Base-by-base conservation (phyloP, 2,888 invertebrate species). In the Tricholauxania praeusta region DNA sequence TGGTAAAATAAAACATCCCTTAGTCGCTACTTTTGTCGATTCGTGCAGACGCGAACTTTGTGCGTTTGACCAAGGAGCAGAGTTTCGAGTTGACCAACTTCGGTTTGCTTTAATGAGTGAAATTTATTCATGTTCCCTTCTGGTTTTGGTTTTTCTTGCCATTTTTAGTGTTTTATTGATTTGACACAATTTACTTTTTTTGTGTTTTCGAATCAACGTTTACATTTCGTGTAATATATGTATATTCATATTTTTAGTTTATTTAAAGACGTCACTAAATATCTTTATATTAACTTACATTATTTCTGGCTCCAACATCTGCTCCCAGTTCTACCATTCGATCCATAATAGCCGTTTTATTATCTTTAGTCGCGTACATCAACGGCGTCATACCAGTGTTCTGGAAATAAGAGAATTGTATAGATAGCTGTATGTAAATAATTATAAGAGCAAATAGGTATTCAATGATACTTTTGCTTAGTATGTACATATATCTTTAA, bases 361-460 rank as follows among this genome's bases (percentile, higher is more conserved):
- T 98, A 88, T 98, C 98, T 88, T 96, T 96, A 47, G 97, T 96
- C 1, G 97, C 97, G 85, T 94, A 94, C 97, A 98, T 98, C 79
- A 98, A 89, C 32, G 98, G 96, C 73, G 97, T 97, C 94, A 96
- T 95, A 76, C 97, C 97, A 72, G 94, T 96, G 78, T 92, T 91
- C 97, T 97, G 90, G 71, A 91, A 91, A 39, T 39, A 52, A 66
- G 47, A 55, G 65, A 63, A 22, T 39, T 39, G 10, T 8, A 39
- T 39, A 8, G 39, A 3, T 28, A 28, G 28, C 28, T 28, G 28
- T 28, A 28, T 28, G 28, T 28, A 28, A 28, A 28, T 28, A 28
- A 28, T 28, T 28, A 28, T 28, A 28, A 28, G 28, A 28, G 3
- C 28, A 28, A 28, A 28, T 28, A 28, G 28, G 4, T 28, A 3